These are phyloP conservation scores for Odocoileus virginianus DNA, from an alignment of 2,113 vertebrate species.

Conservation along the genomic window DNA sequence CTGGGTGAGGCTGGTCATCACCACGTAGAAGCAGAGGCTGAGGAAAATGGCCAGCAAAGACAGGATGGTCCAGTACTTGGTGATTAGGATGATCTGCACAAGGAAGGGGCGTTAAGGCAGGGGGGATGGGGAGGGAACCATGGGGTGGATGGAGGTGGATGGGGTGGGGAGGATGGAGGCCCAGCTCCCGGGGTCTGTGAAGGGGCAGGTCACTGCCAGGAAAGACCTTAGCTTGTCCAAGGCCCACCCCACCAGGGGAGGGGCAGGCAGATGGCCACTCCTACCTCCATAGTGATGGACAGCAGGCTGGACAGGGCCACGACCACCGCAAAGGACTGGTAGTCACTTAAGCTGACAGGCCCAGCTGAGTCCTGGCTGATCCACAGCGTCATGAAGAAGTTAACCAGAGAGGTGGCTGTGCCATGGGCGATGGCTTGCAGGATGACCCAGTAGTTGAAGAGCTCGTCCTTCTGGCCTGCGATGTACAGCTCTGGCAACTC, in stretches of 20 bases:
- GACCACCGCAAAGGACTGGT: slow-evolving; percentile 86
- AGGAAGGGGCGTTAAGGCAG: fast-evolving
- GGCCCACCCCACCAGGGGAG: fast-evolving
- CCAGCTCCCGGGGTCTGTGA: background rate
- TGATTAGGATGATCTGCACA: slow-evolving; percentile 83
- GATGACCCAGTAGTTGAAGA: slow-evolving; percentile 85
- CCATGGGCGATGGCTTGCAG: slow-evolving; percentile 82
- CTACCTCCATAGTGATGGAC: slow-evolving; percentile 85
- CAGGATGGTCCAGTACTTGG: slow-evolving; percentile 86
- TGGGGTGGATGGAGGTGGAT: no score
- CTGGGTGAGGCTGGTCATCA: slow-evolving; percentile 83
- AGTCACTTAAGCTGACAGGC: slow-evolving; percentile 73
- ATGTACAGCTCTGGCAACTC: slow-evolving; percentile 85
- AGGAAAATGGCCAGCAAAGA: slow-evolving; percentile 74
- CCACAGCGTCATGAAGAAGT: slow-evolving; percentile 86
- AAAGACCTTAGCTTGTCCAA: background rate
- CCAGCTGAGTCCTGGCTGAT: slow-evolving; percentile 72
- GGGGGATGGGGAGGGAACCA: background rate
- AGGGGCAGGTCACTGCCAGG: background rate
- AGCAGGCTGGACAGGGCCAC: slow-evolving; percentile 84
- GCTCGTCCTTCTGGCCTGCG: slow-evolving; percentile 81
- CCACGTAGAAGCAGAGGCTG: slow-evolving; percentile 82
- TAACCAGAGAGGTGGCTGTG: slow-evolving; percentile 81
- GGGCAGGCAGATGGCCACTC: background rate
- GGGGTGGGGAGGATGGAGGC: background rate